Percentiles rank a stretch among this genome's conserved stretches.
Evolutionary conservation across 1,140 invertebrate species (phyloP).

Genomic region (Achatina immaculata): DNA sequence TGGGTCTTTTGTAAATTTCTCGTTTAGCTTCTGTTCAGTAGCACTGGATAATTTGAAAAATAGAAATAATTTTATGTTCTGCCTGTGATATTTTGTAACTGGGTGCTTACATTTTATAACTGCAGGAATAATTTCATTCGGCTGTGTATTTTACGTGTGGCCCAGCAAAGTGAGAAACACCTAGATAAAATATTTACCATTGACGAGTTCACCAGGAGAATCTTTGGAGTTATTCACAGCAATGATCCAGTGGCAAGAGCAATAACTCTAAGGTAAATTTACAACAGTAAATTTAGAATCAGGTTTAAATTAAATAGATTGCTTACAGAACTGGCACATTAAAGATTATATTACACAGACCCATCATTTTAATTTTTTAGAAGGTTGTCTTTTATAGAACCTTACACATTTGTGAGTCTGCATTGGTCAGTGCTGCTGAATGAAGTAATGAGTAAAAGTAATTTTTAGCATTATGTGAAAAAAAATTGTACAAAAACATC

Average conservation of each 20-base stretch:
- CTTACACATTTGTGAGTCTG: too few species aligned
- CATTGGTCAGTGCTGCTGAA: too few species aligned
- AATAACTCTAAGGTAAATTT: constrained; percentile 81
- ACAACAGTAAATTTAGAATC: too few species aligned
- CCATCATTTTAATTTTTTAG: too few species aligned
- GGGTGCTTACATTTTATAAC: neutral
- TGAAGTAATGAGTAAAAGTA: too few species aligned
- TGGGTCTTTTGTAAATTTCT: too few species aligned
- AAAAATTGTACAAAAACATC: too few species aligned
- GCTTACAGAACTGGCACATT: constrained; percentile 19
- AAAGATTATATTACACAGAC: too few species aligned
- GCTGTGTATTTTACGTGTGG: constrained; percentile 92
- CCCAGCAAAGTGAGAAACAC: constrained; percentile 95
- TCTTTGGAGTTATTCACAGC: constrained; percentile 96
- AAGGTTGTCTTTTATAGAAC: too few species aligned
- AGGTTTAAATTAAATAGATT: neutral
- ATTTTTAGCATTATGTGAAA: too few species aligned
- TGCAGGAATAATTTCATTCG: constrained; percentile 88
- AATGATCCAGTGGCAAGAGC: constrained; percentile 95
- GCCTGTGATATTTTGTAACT: neutral
- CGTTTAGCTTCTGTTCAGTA: too few species aligned
- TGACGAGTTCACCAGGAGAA: constrained; percentile 92
- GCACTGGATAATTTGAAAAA: too few species aligned
- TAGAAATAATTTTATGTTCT: neutral
- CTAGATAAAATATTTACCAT: constrained; percentile 96